Evolutionary conservation across 2,888 invertebrate species (phyloP), one percentile per base, ranked within the genome.

Genomic region (Pteria penguin): DNA sequence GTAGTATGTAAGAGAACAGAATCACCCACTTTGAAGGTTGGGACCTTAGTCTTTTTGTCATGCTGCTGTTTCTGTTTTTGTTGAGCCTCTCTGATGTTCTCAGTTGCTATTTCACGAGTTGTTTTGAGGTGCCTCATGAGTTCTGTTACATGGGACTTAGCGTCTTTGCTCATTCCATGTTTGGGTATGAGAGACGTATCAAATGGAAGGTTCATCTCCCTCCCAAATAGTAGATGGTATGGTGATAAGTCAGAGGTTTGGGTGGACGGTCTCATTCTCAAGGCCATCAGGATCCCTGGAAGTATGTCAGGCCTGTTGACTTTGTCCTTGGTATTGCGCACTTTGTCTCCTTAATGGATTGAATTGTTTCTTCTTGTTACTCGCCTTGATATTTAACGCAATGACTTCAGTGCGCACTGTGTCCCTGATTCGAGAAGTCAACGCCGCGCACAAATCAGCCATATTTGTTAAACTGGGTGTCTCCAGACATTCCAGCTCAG

Each of bases 221-320:
- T 61, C 2, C 66, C 72, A 61, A 58, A 76, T 14, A 75, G 3
- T 14, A 75, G 29, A 22, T 71, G 65, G 55, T 52, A 71, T 2
- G 76, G 72, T 0, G 75, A 75, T 22, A 71, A 22, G 24, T 36
- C 29, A 29, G 72, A 67, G 24, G 76, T 55, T 8, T 57, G 72
- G 4, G 61, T 71, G 2, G 71, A 60, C 26, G 74, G 74, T 5
- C 67, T 61, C 62, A 62, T 69, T 26, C 74, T 27, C 18, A 70
- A 67, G 2, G 78, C 72, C 75, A 75, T 78, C 45, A 78, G 52
- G 11, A 71, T 55, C 26, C 62, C 61, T 14, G 75, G 71, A 11
- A 72, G 5, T 14, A 75, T 22, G 11, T 61, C 54, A 31, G 75
- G 71, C 75, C 75, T 75, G 8, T 45, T 8, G n/a, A n/a, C n/a